A percentile compares a stretch with the other conserved stretches of the same genome.
phyloP scores from a whole-genome alignment of 2,113 vertebrate genomes.

The Trichomycterus rosablanca region DNA sequence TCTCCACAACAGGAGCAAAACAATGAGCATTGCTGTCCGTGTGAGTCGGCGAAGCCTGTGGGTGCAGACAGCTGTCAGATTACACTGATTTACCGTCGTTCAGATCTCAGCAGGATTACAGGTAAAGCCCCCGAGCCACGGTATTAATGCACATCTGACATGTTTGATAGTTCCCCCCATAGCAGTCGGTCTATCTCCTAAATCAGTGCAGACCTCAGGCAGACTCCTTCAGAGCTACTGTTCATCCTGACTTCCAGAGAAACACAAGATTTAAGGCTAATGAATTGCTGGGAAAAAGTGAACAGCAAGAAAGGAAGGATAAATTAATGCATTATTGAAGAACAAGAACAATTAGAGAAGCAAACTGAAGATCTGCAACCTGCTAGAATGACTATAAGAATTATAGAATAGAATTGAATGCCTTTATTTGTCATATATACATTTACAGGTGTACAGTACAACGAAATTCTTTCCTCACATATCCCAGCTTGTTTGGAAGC shows the following conservation, averaged over 20 bases:
- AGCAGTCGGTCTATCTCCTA: conserved; percentile 18
- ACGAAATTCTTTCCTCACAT: too few species aligned
- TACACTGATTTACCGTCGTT: conserved; percentile 51
- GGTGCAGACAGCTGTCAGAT: conserved; percentile 44
- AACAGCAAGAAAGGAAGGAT: too few species aligned
- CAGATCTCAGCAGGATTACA: conserved; percentile 43
- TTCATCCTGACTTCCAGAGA: not conserved
- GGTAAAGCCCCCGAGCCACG: conserved; percentile 44
- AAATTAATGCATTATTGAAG: not conserved
- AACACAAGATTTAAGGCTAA: not conserved
- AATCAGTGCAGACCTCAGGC: not conserved
- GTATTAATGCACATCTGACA: conserved; percentile 39
- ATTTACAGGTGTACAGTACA: too few species aligned
- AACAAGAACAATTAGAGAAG: too few species aligned
- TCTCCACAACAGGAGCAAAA: not conserved
- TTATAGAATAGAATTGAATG: too few species aligned
- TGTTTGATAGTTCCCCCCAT: conserved; percentile 29
- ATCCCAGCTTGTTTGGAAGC: too few species aligned
- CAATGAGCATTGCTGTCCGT: not conserved
- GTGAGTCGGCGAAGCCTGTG: conserved; percentile 8
- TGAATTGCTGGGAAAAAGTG: too few species aligned
- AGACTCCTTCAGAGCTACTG: too few species aligned
- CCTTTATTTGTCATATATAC: too few species aligned
- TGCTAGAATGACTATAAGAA: too few species aligned
- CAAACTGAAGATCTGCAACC: too few species aligned